These are phyloP conservation scores for Lipotes vexillifer DNA, from an alignment of 2,113 vertebrate genomes.

Conservation along the genomic window DNA sequence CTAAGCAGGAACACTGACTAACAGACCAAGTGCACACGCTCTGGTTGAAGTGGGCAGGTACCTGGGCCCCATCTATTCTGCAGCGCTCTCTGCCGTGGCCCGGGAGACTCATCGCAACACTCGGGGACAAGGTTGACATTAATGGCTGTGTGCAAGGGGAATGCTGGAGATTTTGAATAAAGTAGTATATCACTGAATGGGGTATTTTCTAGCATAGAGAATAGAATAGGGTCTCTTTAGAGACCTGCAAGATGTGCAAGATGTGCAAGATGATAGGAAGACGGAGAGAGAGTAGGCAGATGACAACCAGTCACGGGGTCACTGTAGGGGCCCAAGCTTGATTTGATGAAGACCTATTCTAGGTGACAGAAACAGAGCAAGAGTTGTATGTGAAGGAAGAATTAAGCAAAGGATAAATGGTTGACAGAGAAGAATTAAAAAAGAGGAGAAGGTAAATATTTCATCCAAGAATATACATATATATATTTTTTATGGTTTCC, in stretches of 20 bases:
- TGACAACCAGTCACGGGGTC: not conserved
- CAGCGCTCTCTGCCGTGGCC: not conserved
- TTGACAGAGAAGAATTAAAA: not conserved
- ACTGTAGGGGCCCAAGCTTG: too few species aligned
- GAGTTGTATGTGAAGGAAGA: not conserved
- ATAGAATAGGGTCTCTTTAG: not conserved
- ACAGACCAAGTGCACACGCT: not conserved
- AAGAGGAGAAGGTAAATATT: not conserved
- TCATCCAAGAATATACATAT: not conserved
- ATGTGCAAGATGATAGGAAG: not conserved
- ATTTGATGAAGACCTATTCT: not conserved
- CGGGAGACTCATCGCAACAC: fast-evolving
- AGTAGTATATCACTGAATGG: not conserved
- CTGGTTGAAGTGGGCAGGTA: not conserved
- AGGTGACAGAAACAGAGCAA: not conserved
- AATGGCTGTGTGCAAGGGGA: not conserved
- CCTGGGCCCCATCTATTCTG: not conserved
- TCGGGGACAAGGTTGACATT: not conserved
- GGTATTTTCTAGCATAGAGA: not conserved
- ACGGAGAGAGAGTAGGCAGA: not conserved
- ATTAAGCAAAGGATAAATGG: not conserved
- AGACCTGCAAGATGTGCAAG: too few species aligned
- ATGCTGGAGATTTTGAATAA: not conserved
- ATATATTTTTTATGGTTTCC: not conserved
- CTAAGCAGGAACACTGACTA: not conserved